These are phyloP conservation scores for Archilochus colubris DNA, from an alignment of 2,113 vertebrate species.

Conservation along the genomic window DNA sequence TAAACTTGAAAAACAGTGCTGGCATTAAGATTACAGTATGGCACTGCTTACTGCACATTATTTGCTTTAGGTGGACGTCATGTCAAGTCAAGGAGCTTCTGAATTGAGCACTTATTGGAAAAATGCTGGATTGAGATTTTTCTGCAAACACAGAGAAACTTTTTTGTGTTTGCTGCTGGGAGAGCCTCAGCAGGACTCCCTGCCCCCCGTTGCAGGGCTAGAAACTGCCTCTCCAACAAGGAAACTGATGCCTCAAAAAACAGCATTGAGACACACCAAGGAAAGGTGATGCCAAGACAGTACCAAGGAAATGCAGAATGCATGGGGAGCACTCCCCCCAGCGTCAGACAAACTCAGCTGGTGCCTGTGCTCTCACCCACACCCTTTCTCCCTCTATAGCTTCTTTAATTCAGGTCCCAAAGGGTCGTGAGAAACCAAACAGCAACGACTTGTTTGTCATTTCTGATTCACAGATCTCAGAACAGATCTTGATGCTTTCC, in stretches of 20 bases:
- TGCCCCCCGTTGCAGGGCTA: neutral
- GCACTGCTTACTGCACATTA: neutral
- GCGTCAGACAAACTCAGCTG: neutral
- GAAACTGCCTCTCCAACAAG: neutral
- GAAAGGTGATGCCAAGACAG: neutral
- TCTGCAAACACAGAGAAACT: neutral
- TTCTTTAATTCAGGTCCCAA: neutral
- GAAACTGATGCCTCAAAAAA: neutral
- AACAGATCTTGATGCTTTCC: neutral
- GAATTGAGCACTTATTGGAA: neutral
- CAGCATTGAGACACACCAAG: neutral
- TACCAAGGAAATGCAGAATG: neutral
- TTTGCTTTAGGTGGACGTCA: neutral
- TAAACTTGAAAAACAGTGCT: neutral
- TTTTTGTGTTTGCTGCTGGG: neutral
- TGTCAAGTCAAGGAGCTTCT: neutral
- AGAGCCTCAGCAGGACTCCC: neutral
- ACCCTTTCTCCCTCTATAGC: neutral
- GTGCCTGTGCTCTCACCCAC: neutral
- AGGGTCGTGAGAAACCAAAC: neutral
- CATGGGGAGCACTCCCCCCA: fast-evolving
- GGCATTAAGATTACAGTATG: neutral
- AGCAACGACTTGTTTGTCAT: neutral
- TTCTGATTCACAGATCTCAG: neutral
- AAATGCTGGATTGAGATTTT: neutral